Evolutionary conservation across 92 coral and sea anemone genomes (phyloP).

Genomic region (Umimayanthus chanpuru): DNA sequence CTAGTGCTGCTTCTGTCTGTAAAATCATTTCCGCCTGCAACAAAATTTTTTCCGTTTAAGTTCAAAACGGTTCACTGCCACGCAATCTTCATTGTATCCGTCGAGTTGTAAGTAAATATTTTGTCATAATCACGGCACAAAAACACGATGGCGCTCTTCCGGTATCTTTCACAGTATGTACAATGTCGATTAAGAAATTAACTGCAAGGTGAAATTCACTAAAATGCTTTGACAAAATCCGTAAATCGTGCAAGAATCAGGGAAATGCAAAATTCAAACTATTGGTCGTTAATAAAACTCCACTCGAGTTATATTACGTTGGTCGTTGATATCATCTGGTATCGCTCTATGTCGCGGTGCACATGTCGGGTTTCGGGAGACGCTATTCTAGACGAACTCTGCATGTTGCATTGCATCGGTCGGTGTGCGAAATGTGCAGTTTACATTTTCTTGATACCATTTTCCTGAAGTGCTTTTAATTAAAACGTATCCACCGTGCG

Average conservation of each 20-base stretch:
- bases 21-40: conserved; percentile 37
- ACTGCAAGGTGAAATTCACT: conserved; percentile 9
- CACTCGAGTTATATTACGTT: neutral
- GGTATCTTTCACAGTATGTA: neutral
- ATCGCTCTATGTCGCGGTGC: neutral
- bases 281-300: neutral
- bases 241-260: neutral
- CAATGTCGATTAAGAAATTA: neutral
- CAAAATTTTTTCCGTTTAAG: neutral
- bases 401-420: neutral
- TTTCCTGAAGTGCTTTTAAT: neutral
- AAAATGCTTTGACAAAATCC: neutral
- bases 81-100: conserved; percentile 9
- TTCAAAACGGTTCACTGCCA: neutral
- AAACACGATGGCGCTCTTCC: neutral
- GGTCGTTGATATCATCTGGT: conserved; percentile 4
- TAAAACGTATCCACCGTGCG: neutral
- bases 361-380: conserved; percentile 4
- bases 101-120: conserved; percentile 32
- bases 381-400: conserved; percentile 14
- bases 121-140: neutral
- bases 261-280: conserved; percentile 23
- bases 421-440: neutral
- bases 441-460: neutral
- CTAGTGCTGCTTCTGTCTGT: neutral